Conservation (phyloP, 2,797 vertebrate genomes). For the Adelosebastes latens region DNA sequence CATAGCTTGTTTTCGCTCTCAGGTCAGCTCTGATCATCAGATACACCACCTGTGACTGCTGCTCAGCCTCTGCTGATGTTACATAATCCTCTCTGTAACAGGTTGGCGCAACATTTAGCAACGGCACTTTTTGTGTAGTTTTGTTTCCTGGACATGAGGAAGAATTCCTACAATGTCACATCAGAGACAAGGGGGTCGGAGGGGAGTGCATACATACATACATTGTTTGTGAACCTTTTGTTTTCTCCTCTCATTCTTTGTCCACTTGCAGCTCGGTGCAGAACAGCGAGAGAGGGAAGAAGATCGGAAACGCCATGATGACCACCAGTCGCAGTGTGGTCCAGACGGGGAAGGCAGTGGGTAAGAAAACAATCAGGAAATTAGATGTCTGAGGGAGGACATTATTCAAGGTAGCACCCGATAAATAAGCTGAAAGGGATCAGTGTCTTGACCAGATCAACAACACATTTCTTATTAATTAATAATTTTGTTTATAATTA, state of each 20-base stretch:
- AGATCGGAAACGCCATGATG: constrained; percentile 94
- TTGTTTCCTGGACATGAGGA: constrained; percentile 29
- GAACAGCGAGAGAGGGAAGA: constrained; percentile 97
- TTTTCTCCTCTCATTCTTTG: not conserved
- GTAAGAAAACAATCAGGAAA: constrained; percentile 40
- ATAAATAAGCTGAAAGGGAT: not conserved
- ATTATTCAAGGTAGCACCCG: not conserved
- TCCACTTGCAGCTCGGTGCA: constrained; percentile 89
- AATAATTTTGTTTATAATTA: not conserved
- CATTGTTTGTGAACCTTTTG: not conserved
- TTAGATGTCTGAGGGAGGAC: not conserved
- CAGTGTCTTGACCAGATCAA: not conserved
- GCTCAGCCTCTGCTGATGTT: constrained; percentile 16
- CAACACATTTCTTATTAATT: not conserved
- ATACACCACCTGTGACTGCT: constrained; percentile 32
- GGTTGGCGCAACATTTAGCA: constrained; percentile 22
- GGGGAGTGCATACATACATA: not conserved
- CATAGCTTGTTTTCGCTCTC: constrained; percentile 9
- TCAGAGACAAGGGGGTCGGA: not conserved
- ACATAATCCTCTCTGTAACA: constrained; percentile 11
- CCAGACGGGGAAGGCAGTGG: constrained; percentile 96
- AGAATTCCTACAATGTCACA: constrained; percentile 12
- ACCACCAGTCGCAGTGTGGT: constrained; percentile 94
- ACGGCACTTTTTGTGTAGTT: not conserved
- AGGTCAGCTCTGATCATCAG: constrained; percentile 16